Conservation (phyloP, 2,797 vertebrate species). For the Poecilia velifera region DNA sequence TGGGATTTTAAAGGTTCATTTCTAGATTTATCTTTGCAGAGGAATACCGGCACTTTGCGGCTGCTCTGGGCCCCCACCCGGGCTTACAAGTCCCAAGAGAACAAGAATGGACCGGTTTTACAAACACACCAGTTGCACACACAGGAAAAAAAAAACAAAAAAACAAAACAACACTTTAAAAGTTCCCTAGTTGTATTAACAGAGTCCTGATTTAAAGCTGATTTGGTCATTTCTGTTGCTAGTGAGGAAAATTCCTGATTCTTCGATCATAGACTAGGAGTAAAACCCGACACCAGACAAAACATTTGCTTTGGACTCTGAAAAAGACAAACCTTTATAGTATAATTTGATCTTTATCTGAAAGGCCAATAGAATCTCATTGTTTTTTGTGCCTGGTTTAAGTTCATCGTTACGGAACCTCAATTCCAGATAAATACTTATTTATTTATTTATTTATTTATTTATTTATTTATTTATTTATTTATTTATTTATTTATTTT, state of each 20-base stretch:
- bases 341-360: neutral
- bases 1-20: conserved; percentile 46
- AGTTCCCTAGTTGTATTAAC: neutral
- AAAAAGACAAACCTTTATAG: neutral
- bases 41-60: neutral
- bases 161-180: neutral
- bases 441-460: no score
- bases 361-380: neutral
- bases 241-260: neutral
- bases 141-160: neutral
- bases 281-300: neutral
- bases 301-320: neutral
- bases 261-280: neutral
- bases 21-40: conserved; percentile 29
- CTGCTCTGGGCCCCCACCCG: neutral
- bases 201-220: neutral
- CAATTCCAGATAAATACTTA: neutral
- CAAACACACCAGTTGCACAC: conserved; percentile 1
- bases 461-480: neutral
- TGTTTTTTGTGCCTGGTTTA: neutral
- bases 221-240: neutral
- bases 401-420: neutral
- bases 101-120: neutral
- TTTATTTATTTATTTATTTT: neutral
- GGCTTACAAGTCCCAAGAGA: neutral